These are phyloP conservation scores for Alethe castanea DNA, from an alignment of 2,113 vertebrate species.

Conservation along the genomic window DNA sequence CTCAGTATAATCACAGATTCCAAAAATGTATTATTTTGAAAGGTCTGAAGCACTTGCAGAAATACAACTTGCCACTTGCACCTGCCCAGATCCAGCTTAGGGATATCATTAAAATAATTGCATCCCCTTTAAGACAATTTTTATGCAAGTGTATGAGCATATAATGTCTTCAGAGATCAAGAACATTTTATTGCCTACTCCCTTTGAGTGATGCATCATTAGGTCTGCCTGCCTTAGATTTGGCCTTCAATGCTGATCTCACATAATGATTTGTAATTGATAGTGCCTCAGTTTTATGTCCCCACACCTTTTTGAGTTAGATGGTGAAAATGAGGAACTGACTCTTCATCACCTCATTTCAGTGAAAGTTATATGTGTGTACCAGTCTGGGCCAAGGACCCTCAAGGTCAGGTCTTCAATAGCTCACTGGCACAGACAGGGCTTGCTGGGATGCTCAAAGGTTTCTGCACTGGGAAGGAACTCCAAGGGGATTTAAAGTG, in stretches of 20 bases:
- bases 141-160: background rate
- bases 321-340: background rate
- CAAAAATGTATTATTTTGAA: background rate
- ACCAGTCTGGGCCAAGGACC: background rate
- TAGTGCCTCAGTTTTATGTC: background rate
- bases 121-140: background rate
- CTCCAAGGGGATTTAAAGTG: background rate
- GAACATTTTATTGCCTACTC: background rate
- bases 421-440: background rate
- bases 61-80: background rate
- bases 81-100: background rate
- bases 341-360: background rate
- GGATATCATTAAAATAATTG: background rate
- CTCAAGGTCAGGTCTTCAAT: background rate
- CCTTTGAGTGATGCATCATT: background rate
- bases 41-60: background rate
- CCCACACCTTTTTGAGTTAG: background rate
- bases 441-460: background rate
- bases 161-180: background rate
- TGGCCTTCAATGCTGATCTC: background rate
- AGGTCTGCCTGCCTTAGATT: background rate
- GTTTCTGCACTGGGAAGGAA: background rate
- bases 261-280: background rate
- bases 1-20: background rate
- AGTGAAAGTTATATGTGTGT: background rate